These are phyloP conservation scores for Anoplius nigerrimus DNA, from an alignment of 2,888 invertebrate genomes.

Conservation along the genomic window DNA sequence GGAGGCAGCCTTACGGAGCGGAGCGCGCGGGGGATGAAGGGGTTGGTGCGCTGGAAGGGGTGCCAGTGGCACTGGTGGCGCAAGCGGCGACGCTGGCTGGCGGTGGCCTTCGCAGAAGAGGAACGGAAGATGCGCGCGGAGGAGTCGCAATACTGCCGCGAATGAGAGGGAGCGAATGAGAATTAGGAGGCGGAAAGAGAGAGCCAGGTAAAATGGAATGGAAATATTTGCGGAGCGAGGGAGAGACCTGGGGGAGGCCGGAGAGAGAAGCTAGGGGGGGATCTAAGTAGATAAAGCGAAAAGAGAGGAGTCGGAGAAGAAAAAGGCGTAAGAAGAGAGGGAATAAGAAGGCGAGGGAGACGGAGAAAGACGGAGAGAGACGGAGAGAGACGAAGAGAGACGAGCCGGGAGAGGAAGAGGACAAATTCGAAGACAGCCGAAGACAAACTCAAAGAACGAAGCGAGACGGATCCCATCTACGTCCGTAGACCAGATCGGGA, in stretches of 20 bases:
- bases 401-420: constrained; percentile 60
- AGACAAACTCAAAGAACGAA: constrained; percentile 1
- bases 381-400: constrained; percentile 71
- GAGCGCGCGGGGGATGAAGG: background rate
- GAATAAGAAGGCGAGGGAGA: constrained; percentile 27
- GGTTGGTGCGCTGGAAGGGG: too few relatives aligned
- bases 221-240: constrained; percentile 17
- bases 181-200: too few relatives aligned
- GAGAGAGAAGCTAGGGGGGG: constrained; percentile 55
- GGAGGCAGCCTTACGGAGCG: background rate
- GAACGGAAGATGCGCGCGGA: background rate
- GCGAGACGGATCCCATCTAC: too few relatives aligned
- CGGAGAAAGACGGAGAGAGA: constrained; percentile 60
- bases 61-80: background rate
- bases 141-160: constrained; percentile 16
- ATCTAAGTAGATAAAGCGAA: background rate
- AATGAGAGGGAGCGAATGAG: too few relatives aligned
- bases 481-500: too few relatives aligned
- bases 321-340: constrained; percentile 6
- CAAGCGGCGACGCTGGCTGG: background rate
- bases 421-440: constrained; percentile 30
- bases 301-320: constrained; percentile 62
- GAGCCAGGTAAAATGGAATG: too few relatives aligned
- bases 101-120: too few relatives aligned
- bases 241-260: constrained; percentile 60